A percentile compares a stretch with the other conserved stretches of the same genome.
phyloP scores from a whole-genome alignment of 2,888 invertebrate genomes.

The Drosophila macrospina region DNA sequence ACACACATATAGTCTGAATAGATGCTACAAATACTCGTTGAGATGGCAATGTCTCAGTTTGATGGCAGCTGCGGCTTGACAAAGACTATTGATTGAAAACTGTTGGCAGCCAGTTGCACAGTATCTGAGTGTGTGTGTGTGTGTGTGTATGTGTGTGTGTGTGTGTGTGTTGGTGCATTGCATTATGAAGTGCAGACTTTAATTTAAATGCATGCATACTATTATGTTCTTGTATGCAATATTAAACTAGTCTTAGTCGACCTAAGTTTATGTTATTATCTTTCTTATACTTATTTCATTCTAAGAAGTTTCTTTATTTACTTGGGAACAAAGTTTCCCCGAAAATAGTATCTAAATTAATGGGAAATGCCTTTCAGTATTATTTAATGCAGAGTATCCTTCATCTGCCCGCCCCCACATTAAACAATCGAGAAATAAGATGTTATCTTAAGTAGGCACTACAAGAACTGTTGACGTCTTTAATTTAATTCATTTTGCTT shows the following conservation, averaged over 20 bases:
- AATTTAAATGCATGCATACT: neutral
- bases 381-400: conserved; percentile 31
- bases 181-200: neutral
- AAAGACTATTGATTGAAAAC: conserved; percentile 54
- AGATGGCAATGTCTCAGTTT: neutral
- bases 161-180: neutral
- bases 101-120: neutral
- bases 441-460: conserved; percentile 30
- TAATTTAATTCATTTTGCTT: conserved; percentile 10
- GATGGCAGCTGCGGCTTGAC: conserved; percentile 7
- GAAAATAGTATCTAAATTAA: conserved; percentile 4
- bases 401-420: neutral
- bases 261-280: neutral
- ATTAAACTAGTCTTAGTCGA: neutral
- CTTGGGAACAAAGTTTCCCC: neutral
- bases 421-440: neutral
- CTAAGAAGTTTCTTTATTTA: neutral
- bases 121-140: neutral
- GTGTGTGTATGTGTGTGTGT: neutral
- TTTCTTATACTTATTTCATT: neutral
- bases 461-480: conserved; percentile 13
- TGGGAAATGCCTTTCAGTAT: conserved; percentile 32
- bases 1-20: neutral
- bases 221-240: neutral
- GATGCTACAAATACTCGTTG: neutral